Percentiles rank a stretch among this genome's conserved stretches.
phyloP scores from a whole-genome alignment of 2,113 vertebrate species.

The Megaleporinus macrocephalus region DNA sequence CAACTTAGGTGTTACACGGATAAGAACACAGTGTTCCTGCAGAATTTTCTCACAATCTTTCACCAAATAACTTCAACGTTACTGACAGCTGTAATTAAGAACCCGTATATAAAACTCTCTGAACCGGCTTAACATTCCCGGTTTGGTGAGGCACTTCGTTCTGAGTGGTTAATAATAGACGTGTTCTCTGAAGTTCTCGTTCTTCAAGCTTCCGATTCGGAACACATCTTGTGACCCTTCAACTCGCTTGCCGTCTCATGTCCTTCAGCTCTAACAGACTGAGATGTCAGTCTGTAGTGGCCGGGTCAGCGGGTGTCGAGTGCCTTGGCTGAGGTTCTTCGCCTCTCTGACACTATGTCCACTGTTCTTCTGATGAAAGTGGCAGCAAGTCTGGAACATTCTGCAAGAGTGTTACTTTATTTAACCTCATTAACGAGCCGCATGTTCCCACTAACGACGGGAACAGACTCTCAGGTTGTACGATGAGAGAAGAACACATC shows the following conservation, averaged over 20 bases:
- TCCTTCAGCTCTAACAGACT: slow-evolving; percentile 5
- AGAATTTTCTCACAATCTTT: background rate
- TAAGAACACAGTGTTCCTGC: background rate
- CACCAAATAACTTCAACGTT: background rate
- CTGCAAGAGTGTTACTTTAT: background rate
- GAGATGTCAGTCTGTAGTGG: background rate
- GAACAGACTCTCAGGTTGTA: background rate
- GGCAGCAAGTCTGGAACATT: background rate
- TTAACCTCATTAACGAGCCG: background rate
- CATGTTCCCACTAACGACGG: background rate
- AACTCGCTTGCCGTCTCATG: background rate
- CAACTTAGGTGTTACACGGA: background rate
- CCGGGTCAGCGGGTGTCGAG: slow-evolving; percentile 3
- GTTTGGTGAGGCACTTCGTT: background rate
- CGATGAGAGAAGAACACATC: too few relatives aligned
- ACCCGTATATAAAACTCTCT: background rate
- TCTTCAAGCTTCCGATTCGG: background rate
- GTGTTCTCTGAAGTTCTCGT: background rate
- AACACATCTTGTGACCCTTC: background rate
- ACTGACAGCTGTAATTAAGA: background rate
- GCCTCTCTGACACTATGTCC: background rate
- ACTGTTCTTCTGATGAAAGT: background rate
- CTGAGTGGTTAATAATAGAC: background rate
- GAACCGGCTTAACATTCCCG: background rate
- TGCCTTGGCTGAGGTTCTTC: background rate